phyloP scores from a whole-genome alignment of 2,113 vertebrate genomes.

The Campylomormyrus tamandua region DNA sequence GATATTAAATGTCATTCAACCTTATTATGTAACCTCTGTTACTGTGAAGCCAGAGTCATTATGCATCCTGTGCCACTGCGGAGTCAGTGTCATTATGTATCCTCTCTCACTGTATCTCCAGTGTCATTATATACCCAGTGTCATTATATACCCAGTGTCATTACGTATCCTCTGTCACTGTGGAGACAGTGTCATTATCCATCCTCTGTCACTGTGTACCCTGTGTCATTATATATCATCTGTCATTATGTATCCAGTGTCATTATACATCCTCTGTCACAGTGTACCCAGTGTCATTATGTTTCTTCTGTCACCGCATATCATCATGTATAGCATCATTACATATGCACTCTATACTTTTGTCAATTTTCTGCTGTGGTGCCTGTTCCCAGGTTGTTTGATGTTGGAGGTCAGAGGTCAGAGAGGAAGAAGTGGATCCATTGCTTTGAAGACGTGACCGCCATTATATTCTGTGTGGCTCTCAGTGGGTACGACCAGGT shows the following conservation, averaged over 20 bases:
- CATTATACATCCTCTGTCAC: neutral
- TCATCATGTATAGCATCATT: neutral
- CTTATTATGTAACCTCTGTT: no score
- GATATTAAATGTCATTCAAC: neutral
- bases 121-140: neutral
- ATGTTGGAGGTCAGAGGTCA: neutral
- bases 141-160: no score
- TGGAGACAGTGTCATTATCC: neutral
- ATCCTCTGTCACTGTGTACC: no score
- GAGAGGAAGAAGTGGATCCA: neutral
- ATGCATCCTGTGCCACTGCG: neutral
- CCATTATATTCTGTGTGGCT: neutral
- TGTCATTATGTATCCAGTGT: neutral
- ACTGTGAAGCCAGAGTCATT: neutral
- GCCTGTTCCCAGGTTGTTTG: neutral
- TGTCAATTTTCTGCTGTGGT: neutral
- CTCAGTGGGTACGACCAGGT: neutral
- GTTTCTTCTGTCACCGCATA: neutral
- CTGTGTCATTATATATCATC: neutral
- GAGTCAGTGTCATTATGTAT: neutral
- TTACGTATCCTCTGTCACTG: neutral
- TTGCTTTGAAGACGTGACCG: neutral
- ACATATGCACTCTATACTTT: neutral
- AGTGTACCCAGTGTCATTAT: neutral
- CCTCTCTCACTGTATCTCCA: neutral